phyloP scores from a whole-genome alignment of 2,113 vertebrate species.

The Oreochromis aureus region DNA sequence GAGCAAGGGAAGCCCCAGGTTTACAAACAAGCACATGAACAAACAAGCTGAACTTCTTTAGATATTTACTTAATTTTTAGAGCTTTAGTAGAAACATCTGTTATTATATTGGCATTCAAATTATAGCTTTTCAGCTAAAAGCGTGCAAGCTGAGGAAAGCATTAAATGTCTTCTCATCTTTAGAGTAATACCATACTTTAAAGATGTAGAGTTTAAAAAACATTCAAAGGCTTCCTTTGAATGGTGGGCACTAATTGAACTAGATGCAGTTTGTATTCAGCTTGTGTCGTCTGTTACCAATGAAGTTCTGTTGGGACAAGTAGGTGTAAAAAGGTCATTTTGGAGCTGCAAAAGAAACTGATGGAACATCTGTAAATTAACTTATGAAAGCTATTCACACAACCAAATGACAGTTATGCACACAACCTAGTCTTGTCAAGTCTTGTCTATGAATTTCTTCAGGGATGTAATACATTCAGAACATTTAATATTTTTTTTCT shows the following conservation, averaged over 20 bases:
- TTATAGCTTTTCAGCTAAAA: background rate
- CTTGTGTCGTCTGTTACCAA: background rate
- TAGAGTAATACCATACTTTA: background rate
- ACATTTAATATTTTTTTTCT: slow-evolving; percentile 5
- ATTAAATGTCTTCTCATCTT: background rate
- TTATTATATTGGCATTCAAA: background rate
- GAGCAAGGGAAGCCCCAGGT: slow-evolving; percentile 6
- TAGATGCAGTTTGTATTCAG: background rate
- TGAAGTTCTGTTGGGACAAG: slow-evolving; percentile 12
- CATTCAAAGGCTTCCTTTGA: background rate
- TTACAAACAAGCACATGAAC: background rate
- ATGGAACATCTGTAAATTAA: slow-evolving; percentile 2
- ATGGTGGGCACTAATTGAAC: background rate
- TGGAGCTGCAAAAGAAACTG: background rate
- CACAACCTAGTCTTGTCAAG: background rate
- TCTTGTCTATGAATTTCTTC: background rate
- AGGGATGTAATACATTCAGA: background rate
- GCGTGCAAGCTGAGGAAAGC: background rate
- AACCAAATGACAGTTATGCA: background rate
- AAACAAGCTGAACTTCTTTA: background rate
- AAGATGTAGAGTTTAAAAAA: background rate
- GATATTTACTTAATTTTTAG: background rate
- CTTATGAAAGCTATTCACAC: background rate
- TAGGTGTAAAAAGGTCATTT: background rate
- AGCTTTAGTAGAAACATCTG: background rate